Conservation (phyloP, 2,113 vertebrate species). For the Hyperopisus bebe region DNA sequence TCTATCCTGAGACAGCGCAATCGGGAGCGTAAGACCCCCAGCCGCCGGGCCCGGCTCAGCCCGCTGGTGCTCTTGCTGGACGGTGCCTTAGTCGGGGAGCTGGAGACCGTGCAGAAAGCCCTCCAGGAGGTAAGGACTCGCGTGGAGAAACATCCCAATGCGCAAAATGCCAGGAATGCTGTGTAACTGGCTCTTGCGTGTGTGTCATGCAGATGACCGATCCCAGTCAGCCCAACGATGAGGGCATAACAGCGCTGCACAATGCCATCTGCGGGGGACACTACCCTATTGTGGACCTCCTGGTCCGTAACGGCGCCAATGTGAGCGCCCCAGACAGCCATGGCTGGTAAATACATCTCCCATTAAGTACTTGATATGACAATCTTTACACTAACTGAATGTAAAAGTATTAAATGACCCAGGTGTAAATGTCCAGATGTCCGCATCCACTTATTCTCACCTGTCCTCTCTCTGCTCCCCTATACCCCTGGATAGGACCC, state of each 20-base stretch:
- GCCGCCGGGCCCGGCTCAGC: constrained; percentile 65
- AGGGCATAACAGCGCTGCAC: constrained; percentile 87
- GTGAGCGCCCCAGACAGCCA: constrained; percentile 84
- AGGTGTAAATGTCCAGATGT: neutral
- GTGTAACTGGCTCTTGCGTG: neutral
- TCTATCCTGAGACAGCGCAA: constrained; percentile 66
- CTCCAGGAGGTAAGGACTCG: constrained; percentile 67
- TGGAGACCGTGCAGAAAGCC: constrained; percentile 77
- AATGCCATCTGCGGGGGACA: constrained; percentile 85
- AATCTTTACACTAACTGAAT: neutral
- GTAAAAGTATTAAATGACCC: neutral
- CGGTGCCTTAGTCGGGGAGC: constrained; percentile 73
- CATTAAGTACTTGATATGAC: neutral
- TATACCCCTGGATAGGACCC: constrained; percentile 62
- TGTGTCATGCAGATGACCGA: constrained; percentile 67
- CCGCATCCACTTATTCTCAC: neutral
- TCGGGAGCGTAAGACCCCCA: constrained; percentile 38
- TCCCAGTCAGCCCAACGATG: constrained; percentile 81
- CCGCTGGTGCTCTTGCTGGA: constrained; percentile 80
- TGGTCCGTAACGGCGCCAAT: constrained; percentile 74
- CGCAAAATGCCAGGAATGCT: neutral
- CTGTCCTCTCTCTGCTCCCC: neutral
- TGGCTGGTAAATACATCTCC: constrained; percentile 65
- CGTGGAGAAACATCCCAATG: neutral
- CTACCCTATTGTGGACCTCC: constrained; percentile 73